Evolutionary conservation across 2,888 invertebrate species (phyloP).

Genomic region (Folsomia manolachei): DNA sequence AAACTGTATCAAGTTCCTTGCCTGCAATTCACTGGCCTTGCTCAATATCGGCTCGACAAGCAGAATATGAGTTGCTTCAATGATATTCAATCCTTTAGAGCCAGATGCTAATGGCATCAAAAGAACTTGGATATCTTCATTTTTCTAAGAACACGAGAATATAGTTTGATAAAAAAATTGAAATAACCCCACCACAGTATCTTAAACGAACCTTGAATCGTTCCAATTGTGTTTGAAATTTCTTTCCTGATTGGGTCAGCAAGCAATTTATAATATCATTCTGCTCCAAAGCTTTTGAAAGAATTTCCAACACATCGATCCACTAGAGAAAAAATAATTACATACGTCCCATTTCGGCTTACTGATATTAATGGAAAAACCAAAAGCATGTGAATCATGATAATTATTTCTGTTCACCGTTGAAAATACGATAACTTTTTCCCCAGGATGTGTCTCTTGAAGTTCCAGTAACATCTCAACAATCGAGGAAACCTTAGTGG

Average conservation of each 20-base stretch:
- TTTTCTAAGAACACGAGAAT: conserved; percentile 31
- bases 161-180: neutral
- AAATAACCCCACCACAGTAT: neutral
- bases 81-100: conserved; percentile 74
- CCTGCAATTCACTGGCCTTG: conserved; percentile 69
- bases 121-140: conserved; percentile 57
- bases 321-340: conserved; percentile 53
- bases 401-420: no score
- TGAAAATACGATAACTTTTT: conserved; percentile 73
- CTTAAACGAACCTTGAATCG: conserved; percentile 59
- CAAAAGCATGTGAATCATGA: conserved; percentile 51
- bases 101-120: conserved; percentile 68
- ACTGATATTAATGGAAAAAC: no score
- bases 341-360: no score
- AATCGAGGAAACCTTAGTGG: conserved; percentile 68
- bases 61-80: conserved; percentile 74
- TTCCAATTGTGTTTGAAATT: conserved; percentile 56
- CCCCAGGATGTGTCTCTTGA: conserved; percentile 57
- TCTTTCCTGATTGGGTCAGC: conserved; percentile 53
- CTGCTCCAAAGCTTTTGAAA: conserved; percentile 59
- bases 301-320: conserved; percentile 57
- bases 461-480: conserved; percentile 62
- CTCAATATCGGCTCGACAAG: conserved; percentile 72
- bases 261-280: conserved; percentile 58
- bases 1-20: no score